Base-by-base conservation (phyloP, 2,797 vertebrate species). In the Eulemur coronatus region DNA sequence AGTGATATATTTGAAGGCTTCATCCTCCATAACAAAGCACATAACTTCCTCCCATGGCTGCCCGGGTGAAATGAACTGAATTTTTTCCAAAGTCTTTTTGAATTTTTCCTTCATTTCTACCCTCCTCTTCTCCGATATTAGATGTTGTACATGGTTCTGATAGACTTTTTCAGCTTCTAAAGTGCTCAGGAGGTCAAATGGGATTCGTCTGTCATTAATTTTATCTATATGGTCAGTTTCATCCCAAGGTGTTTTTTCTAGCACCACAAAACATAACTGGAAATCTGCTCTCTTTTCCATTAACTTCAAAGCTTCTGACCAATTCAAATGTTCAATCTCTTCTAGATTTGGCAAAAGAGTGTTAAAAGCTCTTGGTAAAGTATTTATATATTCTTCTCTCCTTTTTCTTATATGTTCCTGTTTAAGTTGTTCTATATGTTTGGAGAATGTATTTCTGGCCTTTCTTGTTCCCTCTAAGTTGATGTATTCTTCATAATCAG, bases 71-170 rank as follows among this genome's bases (percentile, higher is more conserved):
- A 99, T 99, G 89, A 99, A 99, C 52, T 99, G 99, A 97, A 99
- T 99, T 97, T 99, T 99, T 90, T 99, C 99, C 96, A 99, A 98
- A n/a, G 99, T 99, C 98, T 99, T 99, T 99, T 99, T 99, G 98
- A 99, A 99, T 97, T 99, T 99, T 93, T 99, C 99, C 98, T 99
- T 99, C 99, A 99, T 99, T 99, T 99, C 99, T 95, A 99, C 96
- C 97, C 99, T 99, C 88, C 99, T 99, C 97, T 99, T 99, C 98
- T 99, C 99, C 0, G 99, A 99, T 98, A 99, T 98, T 97, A 99
- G 98, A 98, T 99, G 99, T 76, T 99, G 99, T 67, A 99, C 99
- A 3, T 99, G 99, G 98, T 99, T 99, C 95, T 99, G 99, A 98
- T 99, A 99, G 93, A 99, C 99, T 93, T 99, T 99, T 98, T 99